Base-by-base conservation (phyloP, 2,797 vertebrate genomes). In the Helostoma temminkii region DNA sequence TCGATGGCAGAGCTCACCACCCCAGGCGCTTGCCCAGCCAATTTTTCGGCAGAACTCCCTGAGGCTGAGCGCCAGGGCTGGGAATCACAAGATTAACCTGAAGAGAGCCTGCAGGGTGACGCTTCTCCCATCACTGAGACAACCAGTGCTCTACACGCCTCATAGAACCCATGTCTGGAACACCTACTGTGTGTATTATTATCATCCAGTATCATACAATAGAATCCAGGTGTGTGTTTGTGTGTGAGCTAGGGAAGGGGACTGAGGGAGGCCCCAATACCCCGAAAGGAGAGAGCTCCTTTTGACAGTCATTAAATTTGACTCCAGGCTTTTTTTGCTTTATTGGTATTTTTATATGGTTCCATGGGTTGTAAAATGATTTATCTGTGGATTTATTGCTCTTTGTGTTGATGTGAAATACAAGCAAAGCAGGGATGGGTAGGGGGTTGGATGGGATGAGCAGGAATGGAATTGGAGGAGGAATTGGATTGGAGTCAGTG, bases 131-230 rank as follows among this genome's bases (percentile, higher is more conserved):
- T 71, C 28, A 24, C 43, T n/a, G 37, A 42, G 48, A 59, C 62
- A 72, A 74, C 71, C 59, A 71, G 56, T 41, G 45, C 71, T 76
- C 54, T 30, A 34, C 72, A 58, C 2, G 65, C 55, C 68, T 70
- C 76, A 73, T 69, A 76, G 56, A 73, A 42, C 19, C 50, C 2
- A 8, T 64, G 68, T 72, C 54, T 57, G 39, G 53, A 68, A 42
- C 58, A 26, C 75, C 67, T 28, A 43, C 49, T 65, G 75, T 75
- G 63, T 62, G 66, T 70, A 49, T 55, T 50, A 69, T 76, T 60
- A 68, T 63, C 45, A 72, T 69, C 69, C 55, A 58, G 30, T 53
- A 72, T 48, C 34, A 28, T 45, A 64, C 47, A 65, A 45, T 26
- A 34, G 39, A 30, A 53, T 42, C 18, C 28, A 59, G 52, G 62